phyloP scores from a whole-genome alignment of 2,888 invertebrate species.

The Scaptomyza reducta region DNA sequence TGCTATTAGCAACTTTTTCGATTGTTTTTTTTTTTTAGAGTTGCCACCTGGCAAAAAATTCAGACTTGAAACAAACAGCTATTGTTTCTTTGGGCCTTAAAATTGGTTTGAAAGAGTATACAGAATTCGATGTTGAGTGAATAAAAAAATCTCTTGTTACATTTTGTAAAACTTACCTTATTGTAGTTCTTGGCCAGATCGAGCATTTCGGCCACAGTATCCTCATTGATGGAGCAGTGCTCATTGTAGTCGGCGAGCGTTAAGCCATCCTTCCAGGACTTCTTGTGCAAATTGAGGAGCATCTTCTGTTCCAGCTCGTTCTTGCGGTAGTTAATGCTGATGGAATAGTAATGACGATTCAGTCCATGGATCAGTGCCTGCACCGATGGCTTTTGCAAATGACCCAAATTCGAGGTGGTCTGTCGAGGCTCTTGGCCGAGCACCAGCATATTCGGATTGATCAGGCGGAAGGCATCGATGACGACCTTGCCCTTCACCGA shows the following conservation, averaged over 20 bases:
- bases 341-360: constrained; percentile 99
- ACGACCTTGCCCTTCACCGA: constrained; percentile 99
- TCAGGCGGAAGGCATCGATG: constrained; percentile 99
- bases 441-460: constrained; percentile 99
- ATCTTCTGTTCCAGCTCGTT: constrained; percentile 99
- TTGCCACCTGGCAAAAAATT: constrained; percentile 19
- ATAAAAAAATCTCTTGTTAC: background rate
- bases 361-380: constrained; percentile 99
- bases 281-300: constrained; percentile 98
- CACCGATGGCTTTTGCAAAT: constrained; percentile 99
- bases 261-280: constrained; percentile 99
- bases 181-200: constrained; percentile 99
- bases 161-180: constrained; percentile 85
- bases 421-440: constrained; percentile 99
- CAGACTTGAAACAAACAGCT: too few relatives aligned
- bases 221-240: constrained; percentile 96
- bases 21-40: constrained; percentile 22
- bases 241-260: constrained; percentile 95
- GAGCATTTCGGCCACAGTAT: constrained; percentile 97
- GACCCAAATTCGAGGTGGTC: constrained; percentile 99
- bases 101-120: constrained; percentile 5
- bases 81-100: background rate
- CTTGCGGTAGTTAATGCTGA: constrained; percentile 99
- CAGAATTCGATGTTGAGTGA: background rate
- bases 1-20: constrained; percentile 9